These are phyloP conservation scores for Drosophila lacertosa DNA, from an alignment of 1,140 invertebrate genomes.

Conservation along the genomic window DNA sequence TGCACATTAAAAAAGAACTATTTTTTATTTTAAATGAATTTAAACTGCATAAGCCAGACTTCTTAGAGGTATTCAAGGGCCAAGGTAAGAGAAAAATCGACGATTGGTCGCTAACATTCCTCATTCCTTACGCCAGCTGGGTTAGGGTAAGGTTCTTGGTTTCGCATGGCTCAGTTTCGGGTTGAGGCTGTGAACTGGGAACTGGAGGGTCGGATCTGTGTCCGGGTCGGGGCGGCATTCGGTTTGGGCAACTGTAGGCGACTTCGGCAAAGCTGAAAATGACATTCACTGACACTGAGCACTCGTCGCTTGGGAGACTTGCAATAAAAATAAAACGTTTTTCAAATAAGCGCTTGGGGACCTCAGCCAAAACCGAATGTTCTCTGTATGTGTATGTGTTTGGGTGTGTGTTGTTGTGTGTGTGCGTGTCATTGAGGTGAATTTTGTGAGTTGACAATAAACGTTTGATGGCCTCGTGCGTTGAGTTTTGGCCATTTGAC, in stretches of 20 bases:
- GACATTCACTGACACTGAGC: constrained; percentile 81
- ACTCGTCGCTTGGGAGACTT: constrained; percentile 69
- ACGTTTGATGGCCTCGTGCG: constrained; percentile 36
- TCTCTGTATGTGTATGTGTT: neutral
- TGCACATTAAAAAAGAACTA: too few relatives aligned
- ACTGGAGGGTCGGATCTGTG: neutral
- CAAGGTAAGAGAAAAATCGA: too few relatives aligned
- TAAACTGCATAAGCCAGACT: too few relatives aligned
- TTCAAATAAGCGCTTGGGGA: constrained; percentile 76
- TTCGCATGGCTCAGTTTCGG: constrained; percentile 1
- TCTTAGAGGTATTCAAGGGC: too few relatives aligned
- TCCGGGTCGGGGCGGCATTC: neutral
- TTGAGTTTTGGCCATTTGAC: constrained; percentile 25
- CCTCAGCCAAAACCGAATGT: constrained; percentile 24
- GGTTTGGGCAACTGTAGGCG: neutral
- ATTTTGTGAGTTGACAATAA: constrained; percentile 36
- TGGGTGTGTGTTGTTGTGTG: neutral
- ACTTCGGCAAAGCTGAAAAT: constrained; percentile 59
- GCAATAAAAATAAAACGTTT: constrained; percentile 82
- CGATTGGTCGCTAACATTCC: too few relatives aligned
- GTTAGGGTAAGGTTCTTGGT: neutral
- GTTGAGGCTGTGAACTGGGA: neutral
- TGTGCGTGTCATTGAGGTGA: constrained; percentile 24
- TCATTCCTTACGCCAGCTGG: too few relatives aligned
- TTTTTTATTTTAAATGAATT: too few relatives aligned